Percentiles rank a stretch among this genome's conserved stretches.
Evolutionary conservation across 2,888 invertebrate species (phyloP).

Genomic region (Luperina nickerlii): DNA sequence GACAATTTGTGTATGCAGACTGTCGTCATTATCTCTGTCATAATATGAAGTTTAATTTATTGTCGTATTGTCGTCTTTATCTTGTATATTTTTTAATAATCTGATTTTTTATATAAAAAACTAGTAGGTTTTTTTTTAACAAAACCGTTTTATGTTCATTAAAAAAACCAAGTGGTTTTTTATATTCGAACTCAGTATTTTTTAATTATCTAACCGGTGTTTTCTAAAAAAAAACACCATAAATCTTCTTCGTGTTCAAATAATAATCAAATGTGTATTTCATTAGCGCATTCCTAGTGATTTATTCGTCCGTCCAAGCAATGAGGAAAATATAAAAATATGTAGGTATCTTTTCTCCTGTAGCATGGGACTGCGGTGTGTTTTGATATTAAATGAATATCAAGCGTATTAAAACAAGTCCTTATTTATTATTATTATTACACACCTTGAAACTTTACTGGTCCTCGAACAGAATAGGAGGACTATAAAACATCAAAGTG

Average conservation of each 20-base stretch:
- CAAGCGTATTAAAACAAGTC: conserved; percentile 44
- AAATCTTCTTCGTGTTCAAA: background rate
- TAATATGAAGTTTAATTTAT: too few relatives aligned
- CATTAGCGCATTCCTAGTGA: conserved; percentile 13
- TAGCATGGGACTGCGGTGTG: conserved; percentile 35
- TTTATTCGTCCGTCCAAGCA: conserved; percentile 30
- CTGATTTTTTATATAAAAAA: background rate
- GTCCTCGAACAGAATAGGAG: conserved; percentile 62
- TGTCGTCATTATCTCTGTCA: too few relatives aligned
- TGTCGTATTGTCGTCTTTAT: too few relatives aligned
- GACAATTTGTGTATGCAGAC: too few relatives aligned
- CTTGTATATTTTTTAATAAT: background rate
- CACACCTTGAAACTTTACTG: conserved; percentile 64
- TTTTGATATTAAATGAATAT: conserved; percentile 41
- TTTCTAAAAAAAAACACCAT: background rate
- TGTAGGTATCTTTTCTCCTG: conserved; percentile 10
- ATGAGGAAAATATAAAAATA: conserved; percentile 25
- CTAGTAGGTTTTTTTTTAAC: background rate
- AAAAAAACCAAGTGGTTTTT: background rate
- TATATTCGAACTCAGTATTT: background rate
- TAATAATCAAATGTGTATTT: background rate
- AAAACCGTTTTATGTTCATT: background rate
- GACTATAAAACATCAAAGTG: conserved; percentile 62
- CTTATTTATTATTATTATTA: conserved; percentile 33
- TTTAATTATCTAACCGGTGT: background rate